A percentile compares a stretch with the other conserved stretches of the same genome.
Conservation (phyloP, 2,113 vertebrate genomes). For the Tamias sibiricus region DNA sequence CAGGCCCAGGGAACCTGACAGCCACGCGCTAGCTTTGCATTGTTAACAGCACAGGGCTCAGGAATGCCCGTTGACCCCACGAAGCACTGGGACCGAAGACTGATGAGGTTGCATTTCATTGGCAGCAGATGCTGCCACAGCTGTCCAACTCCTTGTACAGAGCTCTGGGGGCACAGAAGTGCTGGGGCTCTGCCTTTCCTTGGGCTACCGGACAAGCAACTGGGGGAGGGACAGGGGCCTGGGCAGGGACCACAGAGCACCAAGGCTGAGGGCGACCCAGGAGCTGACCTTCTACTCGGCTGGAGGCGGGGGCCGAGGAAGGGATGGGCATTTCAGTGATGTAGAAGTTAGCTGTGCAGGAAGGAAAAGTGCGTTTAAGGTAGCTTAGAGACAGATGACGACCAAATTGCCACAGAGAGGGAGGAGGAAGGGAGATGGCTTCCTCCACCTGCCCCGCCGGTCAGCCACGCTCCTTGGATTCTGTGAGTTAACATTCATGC, state of each 20-base stretch:
- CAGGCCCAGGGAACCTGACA: slow-evolving; percentile 62
- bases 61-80: slow-evolving; percentile 58
- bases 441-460: slow-evolving; percentile 54
- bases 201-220: slow-evolving; percentile 65
- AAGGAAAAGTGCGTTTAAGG: slow-evolving; percentile 86
- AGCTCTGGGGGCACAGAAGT: slow-evolving; percentile 46
- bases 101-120: slow-evolving; percentile 50
- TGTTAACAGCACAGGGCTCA: slow-evolving; percentile 48
- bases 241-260: slow-evolving; percentile 78
- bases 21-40: slow-evolving; percentile 58
- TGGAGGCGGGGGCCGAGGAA: background rate
- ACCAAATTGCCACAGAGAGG: slow-evolving; percentile 83
- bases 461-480: slow-evolving; percentile 77
- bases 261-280: slow-evolving; percentile 72
- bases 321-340: slow-evolving; percentile 78
- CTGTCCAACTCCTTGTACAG: slow-evolving; percentile 11
- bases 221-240: background rate
- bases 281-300: slow-evolving; percentile 51
- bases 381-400: slow-evolving; percentile 86
- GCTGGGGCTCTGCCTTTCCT: slow-evolving; percentile 64
- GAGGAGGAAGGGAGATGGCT: slow-evolving; percentile 73
- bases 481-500: slow-evolving; percentile 84
- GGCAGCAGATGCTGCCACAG: slow-evolving; percentile 31
- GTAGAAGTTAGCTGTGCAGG: slow-evolving; percentile 86
- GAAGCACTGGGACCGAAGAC: slow-evolving; percentile 36